phyloP scores from a whole-genome alignment of 2,113 vertebrate genomes.

The Peromyscus maniculatus region DNA sequence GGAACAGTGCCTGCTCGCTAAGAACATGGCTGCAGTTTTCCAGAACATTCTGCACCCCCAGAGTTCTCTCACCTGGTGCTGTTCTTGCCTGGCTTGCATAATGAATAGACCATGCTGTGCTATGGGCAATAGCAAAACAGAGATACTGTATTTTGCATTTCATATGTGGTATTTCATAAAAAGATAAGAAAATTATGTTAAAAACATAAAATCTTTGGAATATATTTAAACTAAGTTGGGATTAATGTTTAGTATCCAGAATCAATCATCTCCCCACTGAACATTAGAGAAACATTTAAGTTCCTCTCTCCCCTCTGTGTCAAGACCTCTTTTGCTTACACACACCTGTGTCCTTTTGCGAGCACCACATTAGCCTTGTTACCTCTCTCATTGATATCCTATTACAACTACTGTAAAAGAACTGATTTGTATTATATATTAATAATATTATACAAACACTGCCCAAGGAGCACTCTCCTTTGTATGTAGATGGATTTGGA shows the following conservation, averaged over 20 bases:
- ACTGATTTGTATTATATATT: background rate
- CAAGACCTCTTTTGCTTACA: background rate
- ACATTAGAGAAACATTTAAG: background rate
- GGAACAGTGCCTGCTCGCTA: background rate
- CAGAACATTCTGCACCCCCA: background rate
- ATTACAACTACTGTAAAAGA: background rate
- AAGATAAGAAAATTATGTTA: background rate
- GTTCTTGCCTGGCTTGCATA: background rate
- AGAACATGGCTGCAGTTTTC: background rate
- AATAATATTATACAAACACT: background rate
- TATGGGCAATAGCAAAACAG: background rate
- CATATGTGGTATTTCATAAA: background rate
- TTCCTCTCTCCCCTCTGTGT: background rate
- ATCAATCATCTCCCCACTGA: background rate
- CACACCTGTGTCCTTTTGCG: background rate
- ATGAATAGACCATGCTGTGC: background rate
- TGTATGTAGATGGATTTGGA: background rate
- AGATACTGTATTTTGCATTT: background rate
- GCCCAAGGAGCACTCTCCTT: background rate
- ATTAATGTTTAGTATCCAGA: background rate
- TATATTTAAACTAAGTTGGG: background rate
- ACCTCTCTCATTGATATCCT: background rate
- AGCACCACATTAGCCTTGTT: background rate
- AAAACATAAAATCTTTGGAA: background rate
- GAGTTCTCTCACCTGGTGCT: background rate